phyloP scores from a whole-genome alignment of 2,113 vertebrate genomes.

The Chaetura pelagica region DNA sequence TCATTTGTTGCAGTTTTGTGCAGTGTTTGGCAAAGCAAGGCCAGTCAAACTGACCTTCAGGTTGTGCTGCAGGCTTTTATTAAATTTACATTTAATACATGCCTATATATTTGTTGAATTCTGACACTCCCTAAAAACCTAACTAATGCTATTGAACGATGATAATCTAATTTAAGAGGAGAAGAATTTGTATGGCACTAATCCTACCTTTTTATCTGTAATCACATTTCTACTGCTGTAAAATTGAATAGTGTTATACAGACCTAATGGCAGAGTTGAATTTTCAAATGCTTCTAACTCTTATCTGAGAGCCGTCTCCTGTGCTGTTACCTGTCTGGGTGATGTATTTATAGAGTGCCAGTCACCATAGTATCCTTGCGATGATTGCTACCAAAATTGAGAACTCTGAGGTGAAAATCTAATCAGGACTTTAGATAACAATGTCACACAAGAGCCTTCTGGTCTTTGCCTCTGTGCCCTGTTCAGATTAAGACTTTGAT shows the following conservation, averaged over 20 bases:
- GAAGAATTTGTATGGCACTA: conserved; percentile 26
- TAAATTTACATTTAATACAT: background rate
- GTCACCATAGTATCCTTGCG: conserved; percentile 35
- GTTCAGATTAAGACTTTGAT: conserved; percentile 55
- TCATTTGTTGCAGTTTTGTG: background rate
- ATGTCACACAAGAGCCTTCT: conserved; percentile 51
- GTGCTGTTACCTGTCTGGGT: conserved; percentile 35
- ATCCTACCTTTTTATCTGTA: conserved; percentile 54
- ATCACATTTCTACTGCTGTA: background rate
- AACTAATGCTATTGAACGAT: background rate
- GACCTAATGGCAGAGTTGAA: conserved; percentile 57
- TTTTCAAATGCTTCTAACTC: conserved; percentile 52
- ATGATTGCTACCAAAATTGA: conserved; percentile 72
- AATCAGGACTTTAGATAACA: conserved; percentile 68
- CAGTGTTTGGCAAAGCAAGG: background rate
- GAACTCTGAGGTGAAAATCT: conserved; percentile 69
- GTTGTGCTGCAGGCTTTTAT: conserved; percentile 9
- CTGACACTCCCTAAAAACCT: background rate
- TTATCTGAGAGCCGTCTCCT: conserved; percentile 27
- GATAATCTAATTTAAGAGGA: conserved; percentile 37
- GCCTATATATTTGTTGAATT: background rate
- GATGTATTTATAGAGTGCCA: conserved; percentile 63
- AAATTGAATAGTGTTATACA: conserved; percentile 30
- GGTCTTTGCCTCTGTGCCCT: conserved; percentile 33
- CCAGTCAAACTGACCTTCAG: background rate